Conservation (phyloP, 2,113 vertebrate species). For the Cebidichthys violaceus region DNA sequence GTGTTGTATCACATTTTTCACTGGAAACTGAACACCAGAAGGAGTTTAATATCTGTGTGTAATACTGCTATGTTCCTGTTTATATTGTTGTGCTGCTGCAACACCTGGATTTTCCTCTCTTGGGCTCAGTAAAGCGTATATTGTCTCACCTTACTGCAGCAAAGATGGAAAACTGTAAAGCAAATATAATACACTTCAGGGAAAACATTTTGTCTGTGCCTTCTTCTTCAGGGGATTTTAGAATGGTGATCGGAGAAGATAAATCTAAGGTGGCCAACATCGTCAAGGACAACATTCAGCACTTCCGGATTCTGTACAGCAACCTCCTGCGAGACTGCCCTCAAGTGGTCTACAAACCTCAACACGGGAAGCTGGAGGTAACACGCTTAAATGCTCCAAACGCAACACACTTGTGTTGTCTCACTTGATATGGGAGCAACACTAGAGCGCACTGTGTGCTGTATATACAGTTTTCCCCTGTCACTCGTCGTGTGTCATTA, state of each 20-base stretch:
- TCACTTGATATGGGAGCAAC: neutral
- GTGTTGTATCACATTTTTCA: neutral
- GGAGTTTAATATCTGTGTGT: neutral
- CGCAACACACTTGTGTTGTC: neutral
- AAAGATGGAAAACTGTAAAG: neutral
- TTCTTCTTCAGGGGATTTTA: slow-evolving; percentile 91
- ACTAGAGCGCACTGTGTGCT: neutral
- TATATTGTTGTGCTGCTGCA: neutral
- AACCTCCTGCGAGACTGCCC: slow-evolving; percentile 91
- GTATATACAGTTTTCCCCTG: neutral
- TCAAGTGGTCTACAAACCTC: slow-evolving; percentile 93
- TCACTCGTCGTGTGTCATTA: neutral
- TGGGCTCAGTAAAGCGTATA: neutral
- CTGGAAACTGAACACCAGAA: neutral
- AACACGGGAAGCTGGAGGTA: slow-evolving; percentile 94
- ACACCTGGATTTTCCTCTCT: neutral
- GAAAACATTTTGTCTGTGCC: slow-evolving; percentile 33
- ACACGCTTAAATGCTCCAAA: slow-evolving; percentile 24
- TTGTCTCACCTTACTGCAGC: neutral
- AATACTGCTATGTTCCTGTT: neutral
- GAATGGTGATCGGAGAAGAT: slow-evolving; percentile 97
- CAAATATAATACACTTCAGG: neutral
- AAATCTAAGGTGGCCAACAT: slow-evolving; percentile 93
- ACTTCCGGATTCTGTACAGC: slow-evolving; percentile 92
- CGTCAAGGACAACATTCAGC: slow-evolving; percentile 89